Evolutionary conservation across 2,113 vertebrate species (phyloP), one percentile per base, ranked within the genome.

Genomic region (Xyrauchen texanus): DNA sequence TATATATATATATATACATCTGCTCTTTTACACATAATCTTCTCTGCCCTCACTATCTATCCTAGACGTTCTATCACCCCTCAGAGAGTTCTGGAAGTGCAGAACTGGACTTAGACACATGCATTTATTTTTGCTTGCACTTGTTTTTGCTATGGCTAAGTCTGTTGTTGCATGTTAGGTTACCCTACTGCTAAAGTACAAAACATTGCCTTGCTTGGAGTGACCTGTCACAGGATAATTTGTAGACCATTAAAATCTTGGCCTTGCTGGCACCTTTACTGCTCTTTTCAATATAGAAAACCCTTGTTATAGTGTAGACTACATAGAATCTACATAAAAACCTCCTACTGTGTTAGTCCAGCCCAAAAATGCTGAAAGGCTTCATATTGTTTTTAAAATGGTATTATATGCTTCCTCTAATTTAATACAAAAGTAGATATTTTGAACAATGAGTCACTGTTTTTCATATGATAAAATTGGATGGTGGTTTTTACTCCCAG

Each of bases 11-110:
- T 0, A 2, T 58, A 76, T 65, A n/a, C 55, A 45, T 65, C 62
- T 64, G 74, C 34, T 55, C 61, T 76, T 76, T 76, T 65, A 65
- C 74, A 76, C 74, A 11, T 15, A 52, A 52, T 60, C 55, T 60
- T 75, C 60, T 75, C 46, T 61, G 72, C 1, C 47, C 46, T 8
- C 13, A 34, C 65, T 75, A 52, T 72, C 57, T 65, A 62, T 74
- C 15, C 46, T 63, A 74, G 72, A 63, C 71, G 47, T 53, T 62
- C 47, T 44, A 15, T 71, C 8, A 6, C 21, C 55, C 68, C 68
- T 76, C 53, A 21, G 60, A 58, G 68, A 74, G 63, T n/a, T n/a
- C n/a, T 15, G 13, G 15, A 58, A 58, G 55, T 15, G 55, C 55
- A 5, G 11, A 15, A 44, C 44, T 21, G 16, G 45, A 2, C 11